Evolutionary conservation across 92 coral and sea anemone species (phyloP).

Genomic region (Bergia sp.): DNA sequence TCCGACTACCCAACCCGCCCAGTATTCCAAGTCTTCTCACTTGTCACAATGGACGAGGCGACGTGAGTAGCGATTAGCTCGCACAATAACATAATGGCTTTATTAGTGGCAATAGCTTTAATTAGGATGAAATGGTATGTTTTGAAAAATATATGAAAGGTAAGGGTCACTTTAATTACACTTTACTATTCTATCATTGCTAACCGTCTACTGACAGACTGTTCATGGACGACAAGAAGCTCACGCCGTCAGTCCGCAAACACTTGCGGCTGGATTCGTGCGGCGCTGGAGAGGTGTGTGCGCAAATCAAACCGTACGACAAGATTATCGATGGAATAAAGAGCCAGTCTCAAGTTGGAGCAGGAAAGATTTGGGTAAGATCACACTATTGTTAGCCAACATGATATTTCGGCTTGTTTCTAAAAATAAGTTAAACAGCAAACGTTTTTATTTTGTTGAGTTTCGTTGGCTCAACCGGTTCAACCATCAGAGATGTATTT

Average conservation of each 20-base stretch:
- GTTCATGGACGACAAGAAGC: slow-evolving; percentile 59
- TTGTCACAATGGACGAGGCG: slow-evolving; percentile 57
- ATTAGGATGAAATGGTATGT: too few species aligned
- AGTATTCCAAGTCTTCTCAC: slow-evolving; percentile 73
- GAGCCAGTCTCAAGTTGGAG: background rate
- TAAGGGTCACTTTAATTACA: too few species aligned
- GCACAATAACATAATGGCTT: too few species aligned
- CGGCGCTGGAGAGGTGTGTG: slow-evolving; percentile 35
- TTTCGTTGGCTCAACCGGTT: too few species aligned
- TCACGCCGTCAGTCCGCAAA: slow-evolving; percentile 61
- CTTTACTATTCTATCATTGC: too few species aligned
- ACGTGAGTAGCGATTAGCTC: slow-evolving; percentile 59
- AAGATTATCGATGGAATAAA: slow-evolving; percentile 38
- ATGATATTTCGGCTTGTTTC: too few species aligned
- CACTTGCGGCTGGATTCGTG: slow-evolving; percentile 54
- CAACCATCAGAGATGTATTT: too few species aligned
- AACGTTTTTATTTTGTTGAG: too few species aligned
- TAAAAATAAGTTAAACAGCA: too few species aligned
- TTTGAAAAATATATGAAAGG: too few species aligned
- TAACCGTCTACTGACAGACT: slow-evolving; percentile 45
- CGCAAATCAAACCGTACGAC: slow-evolving; percentile 31
- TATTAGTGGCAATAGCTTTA: too few species aligned
- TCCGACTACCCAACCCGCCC: slow-evolving; percentile 85
- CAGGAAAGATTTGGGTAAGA: slow-evolving; percentile 50
- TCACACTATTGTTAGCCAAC: too few species aligned